Percentiles rank a stretch among this genome's conserved stretches.
Evolutionary conservation across 1,140 invertebrate species (phyloP).

Genomic region (Eubasilissa regina): DNA sequence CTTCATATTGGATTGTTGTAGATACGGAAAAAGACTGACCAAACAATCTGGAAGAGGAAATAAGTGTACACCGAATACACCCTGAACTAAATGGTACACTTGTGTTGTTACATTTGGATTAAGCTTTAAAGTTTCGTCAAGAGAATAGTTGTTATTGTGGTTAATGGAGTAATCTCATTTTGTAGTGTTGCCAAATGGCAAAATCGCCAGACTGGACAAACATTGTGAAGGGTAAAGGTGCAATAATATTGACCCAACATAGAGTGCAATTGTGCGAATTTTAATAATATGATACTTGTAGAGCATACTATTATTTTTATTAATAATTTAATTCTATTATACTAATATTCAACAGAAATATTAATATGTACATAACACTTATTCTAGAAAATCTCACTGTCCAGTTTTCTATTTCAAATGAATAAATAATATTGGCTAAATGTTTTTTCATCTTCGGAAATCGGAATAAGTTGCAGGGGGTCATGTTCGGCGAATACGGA

Average conservation of each 20-base stretch:
- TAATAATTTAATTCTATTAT: neutral
- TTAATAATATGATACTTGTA: neutral
- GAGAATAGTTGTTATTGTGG: neutral
- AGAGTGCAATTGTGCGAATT: neutral
- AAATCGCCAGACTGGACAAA: neutral
- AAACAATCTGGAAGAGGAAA: slow-evolving; percentile 65
- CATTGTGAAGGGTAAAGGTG: slow-evolving; percentile 2
- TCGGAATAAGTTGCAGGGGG: too few species aligned
- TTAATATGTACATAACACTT: neutral
- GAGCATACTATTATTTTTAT: neutral
- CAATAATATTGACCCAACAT: slow-evolving; percentile 28
- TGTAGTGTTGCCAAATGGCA: neutral
- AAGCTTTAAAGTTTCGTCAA: too few species aligned
- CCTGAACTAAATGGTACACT: slow-evolving; percentile 56
- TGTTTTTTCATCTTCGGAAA: neutral
- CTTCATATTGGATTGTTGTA: slow-evolving; percentile 76
- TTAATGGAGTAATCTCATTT: neutral
- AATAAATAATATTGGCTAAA: neutral
- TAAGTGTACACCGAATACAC: slow-evolving; percentile 69
- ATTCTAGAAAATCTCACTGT: neutral
- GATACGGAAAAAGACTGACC: slow-evolving; percentile 67
- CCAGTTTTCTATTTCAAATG: neutral
- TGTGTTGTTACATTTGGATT: neutral
- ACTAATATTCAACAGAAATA: slow-evolving; percentile 2
- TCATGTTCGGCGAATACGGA: too few species aligned